Evolutionary conservation across 1,140 invertebrate species (phyloP).

Genomic region (Bombus affinis): DNA sequence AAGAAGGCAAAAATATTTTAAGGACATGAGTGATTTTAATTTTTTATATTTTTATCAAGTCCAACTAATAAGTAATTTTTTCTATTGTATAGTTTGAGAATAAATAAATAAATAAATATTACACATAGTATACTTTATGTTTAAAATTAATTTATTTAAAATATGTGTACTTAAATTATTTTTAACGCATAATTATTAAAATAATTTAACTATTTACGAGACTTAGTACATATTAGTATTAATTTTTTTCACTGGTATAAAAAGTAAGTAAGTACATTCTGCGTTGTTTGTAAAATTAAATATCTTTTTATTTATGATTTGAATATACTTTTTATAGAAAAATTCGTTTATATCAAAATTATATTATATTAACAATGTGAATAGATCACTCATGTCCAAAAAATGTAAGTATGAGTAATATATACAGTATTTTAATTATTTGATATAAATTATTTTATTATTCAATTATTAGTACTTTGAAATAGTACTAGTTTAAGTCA

Average conservation of each 20-base stretch:
- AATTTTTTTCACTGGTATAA: not conserved
- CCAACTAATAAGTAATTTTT: not conserved
- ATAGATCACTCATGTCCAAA: constrained; percentile 38
- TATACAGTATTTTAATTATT: constrained; percentile 36
- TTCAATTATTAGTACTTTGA: constrained; percentile 21
- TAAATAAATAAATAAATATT: not conserved
- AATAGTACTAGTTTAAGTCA: constrained; percentile 30
- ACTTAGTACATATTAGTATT: not conserved
- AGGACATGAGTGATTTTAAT: constrained; percentile 28
- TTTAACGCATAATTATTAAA: not conserved
- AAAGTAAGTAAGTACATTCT: constrained; percentile 11
- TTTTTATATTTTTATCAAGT: not conserved
- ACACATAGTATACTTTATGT: not conserved
- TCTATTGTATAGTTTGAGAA: not conserved
- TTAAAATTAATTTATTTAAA: constrained; percentile 1
- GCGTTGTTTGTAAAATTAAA: constrained; percentile 3
- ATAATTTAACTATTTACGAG: constrained; percentile 1
- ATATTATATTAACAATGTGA: constrained; percentile 3
- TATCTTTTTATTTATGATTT: constrained; percentile 9
- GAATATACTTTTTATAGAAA: not conserved
- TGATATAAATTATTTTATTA: constrained; percentile 48
- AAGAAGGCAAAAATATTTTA: constrained; percentile 42
- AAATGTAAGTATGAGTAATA: constrained; percentile 38
- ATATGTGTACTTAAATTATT: not conserved
- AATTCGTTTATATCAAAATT: constrained; percentile 2